phyloP scores from a whole-genome alignment of 2,888 invertebrate species.

The Cataglyphis livida region DNA sequence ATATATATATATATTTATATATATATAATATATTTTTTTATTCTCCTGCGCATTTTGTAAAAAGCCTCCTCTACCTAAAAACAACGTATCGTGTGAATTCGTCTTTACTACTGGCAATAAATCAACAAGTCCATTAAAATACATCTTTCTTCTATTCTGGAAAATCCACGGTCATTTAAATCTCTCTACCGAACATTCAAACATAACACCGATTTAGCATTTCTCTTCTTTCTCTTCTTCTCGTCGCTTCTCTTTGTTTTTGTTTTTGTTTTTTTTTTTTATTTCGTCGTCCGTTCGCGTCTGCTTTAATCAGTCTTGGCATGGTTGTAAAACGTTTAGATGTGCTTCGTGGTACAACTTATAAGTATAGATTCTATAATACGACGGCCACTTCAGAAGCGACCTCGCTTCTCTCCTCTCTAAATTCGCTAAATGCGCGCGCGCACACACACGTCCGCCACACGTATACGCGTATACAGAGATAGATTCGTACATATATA shows the following conservation, averaged over 20 bases:
- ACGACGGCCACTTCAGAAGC: constrained; percentile 57
- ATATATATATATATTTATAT: constrained; percentile 72
- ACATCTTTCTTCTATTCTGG: constrained; percentile 80
- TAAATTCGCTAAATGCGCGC: constrained; percentile 10
- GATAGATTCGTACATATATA: constrained; percentile 10
- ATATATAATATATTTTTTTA: constrained; percentile 72
- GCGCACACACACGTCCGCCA: neutral
- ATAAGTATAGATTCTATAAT: constrained; percentile 64
- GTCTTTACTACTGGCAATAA: constrained; percentile 81
- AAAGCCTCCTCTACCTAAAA: constrained; percentile 83
- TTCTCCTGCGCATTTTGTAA: constrained; percentile 81
- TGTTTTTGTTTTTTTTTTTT: constrained; percentile 17
- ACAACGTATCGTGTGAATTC: constrained; percentile 76
- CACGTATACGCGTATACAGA: constrained; percentile 16
- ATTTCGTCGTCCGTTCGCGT: constrained; percentile 41
- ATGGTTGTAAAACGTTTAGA: constrained; percentile 74
- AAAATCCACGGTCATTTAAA: constrained; percentile 83
- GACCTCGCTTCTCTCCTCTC: constrained; percentile 17
- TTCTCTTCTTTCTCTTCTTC: constrained; percentile 56
- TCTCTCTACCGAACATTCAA: constrained; percentile 85
- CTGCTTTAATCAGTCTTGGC: constrained; percentile 80
- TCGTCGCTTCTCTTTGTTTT: constrained; percentile 17
- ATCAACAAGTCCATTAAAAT: constrained; percentile 84
- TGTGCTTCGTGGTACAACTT: constrained; percentile 71
- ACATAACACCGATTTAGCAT: constrained; percentile 84